Base-by-base conservation (phyloP, 2,113 vertebrate genomes). In the Dunckerocampus dactyliophorus region DNA sequence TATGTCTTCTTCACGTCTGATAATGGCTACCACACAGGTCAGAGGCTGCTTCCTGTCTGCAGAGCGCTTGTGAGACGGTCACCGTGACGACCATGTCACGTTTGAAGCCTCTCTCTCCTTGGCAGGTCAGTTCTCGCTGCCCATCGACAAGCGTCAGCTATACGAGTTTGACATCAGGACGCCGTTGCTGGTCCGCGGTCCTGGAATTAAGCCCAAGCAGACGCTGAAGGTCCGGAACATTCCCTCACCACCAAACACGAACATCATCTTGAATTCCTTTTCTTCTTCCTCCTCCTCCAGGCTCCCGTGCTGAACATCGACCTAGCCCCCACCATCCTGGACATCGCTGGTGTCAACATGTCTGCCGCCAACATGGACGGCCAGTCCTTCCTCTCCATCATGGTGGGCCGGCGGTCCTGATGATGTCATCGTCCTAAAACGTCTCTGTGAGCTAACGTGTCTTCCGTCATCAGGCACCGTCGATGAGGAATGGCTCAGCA, bases 1-100 rank as follows among this genome's bases (percentile, higher is more conserved):
- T 92, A 89, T 74, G 79, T 92, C 79, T 82, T 92, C 79, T 92
- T 87, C 73, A 89, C 89, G 1, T 92, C 92, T 0, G 92, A 92
- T 70, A 88, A 92, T 9, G 92, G 92, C 65, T 92, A 92, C 72
- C 92, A 92, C 80, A 89, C 91, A 73, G 92, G 92, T 92, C 9
- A 1, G 69, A 37, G 1, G 5, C 0, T 0, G 2, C 28, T 28
- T n/a, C 20, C 22, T 49, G 47, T 49, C n/a, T 28, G 24, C 24
- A 28, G 24, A 28, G 24, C 5, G 24, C 5, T 28, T 5, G 5
- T 28, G 5, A 28, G 24, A 28, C 14, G 46, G 46, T 47, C 39
- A 4, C 39, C 39, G 13, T 43, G 39, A 4, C 39, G 4, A 14
- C 39, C 39, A 8, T 12, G 37, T 9, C 37, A 39, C 10, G 39